These are phyloP conservation scores for Damaliscus lunatus DNA, from an alignment of 2,113 vertebrate genomes.

Conservation along the genomic window DNA sequence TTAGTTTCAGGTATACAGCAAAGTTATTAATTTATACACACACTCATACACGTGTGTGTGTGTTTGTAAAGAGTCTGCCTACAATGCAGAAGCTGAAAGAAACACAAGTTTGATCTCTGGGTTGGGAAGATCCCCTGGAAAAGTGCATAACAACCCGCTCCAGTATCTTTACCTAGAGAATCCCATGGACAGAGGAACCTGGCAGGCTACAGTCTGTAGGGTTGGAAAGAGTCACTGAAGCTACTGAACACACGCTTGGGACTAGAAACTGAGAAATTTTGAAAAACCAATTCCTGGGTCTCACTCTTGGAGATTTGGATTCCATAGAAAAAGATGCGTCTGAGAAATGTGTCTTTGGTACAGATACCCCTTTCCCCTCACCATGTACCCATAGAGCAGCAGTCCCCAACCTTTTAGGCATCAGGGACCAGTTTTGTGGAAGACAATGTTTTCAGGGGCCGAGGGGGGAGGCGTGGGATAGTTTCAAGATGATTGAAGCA, in stretches of 20 bases:
- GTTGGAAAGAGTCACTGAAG: background rate
- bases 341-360: background rate
- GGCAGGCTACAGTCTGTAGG: background rate
- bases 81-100: background rate
- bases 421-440: background rate
- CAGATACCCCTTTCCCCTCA: background rate
- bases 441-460: background rate
- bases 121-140: background rate
- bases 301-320: background rate
- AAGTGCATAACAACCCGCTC: accelerated
- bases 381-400: background rate
- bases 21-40: background rate
- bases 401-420: background rate
- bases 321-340: background rate
- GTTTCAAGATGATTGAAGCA: background rate
- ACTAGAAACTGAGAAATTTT: background rate
- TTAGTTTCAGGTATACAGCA: background rate
- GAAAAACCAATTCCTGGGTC: background rate
- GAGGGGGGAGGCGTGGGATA: background rate
- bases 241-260: background rate
- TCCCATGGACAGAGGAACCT: background rate
- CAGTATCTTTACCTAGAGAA: background rate
- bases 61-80: background rate
- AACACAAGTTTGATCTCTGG: background rate
- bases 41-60: background rate